These are phyloP conservation scores for Ectemnius cavifrons DNA, from an alignment of 2,888 invertebrate species.

Conservation along the genomic window DNA sequence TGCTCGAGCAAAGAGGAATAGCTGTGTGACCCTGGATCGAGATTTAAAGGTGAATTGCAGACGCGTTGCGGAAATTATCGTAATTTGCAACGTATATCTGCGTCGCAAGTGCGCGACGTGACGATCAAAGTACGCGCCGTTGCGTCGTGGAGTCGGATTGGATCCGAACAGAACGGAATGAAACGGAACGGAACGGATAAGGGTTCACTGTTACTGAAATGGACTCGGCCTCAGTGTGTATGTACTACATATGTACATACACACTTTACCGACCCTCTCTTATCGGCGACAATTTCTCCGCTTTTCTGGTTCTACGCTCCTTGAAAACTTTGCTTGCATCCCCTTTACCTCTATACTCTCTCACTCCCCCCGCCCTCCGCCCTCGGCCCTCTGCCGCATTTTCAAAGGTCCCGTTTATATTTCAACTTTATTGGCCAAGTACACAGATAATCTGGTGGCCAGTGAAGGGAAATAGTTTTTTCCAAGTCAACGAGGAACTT, in stretches of 20 bases:
- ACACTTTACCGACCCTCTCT: neutral
- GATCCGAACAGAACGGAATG: no score
- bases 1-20: no score
- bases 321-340: no score
- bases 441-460: no score
- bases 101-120: neutral
- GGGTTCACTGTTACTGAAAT: neutral
- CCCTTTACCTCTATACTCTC: no score
- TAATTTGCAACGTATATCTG: conserved; percentile 12
- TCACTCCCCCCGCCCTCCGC: no score
- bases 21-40: neutral
- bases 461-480: no score
- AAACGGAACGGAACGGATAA: neutral
- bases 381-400: no score
- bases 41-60: conserved; percentile 15
- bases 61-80: conserved; percentile 6
- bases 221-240: neutral
- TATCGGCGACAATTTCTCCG: neutral
- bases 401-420: no score
- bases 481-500: no score
- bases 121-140: neutral
- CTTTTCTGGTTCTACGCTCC: neutral
- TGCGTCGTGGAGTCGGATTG: neutral
- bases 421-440: no score
- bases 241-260: neutral